phyloP scores from a whole-genome alignment of 2,888 invertebrate species.

The Synanthedon vespiformis region DNA sequence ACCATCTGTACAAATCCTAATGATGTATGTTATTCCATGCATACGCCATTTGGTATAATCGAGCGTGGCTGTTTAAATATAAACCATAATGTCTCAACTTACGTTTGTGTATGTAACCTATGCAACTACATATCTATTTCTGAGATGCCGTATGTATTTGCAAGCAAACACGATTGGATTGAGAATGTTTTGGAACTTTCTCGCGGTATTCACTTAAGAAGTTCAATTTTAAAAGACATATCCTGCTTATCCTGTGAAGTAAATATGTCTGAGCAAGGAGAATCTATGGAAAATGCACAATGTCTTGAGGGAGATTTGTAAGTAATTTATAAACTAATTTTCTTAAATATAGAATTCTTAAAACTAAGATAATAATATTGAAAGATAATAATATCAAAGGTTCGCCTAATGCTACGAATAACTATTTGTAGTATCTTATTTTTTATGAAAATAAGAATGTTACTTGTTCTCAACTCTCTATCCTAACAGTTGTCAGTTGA shows the following conservation, averaged over 20 bases:
- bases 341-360: not conserved
- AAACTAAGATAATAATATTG: not conserved
- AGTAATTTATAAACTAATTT: conserved; percentile 13
- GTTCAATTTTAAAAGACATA: conserved; percentile 41
- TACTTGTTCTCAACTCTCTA: no score
- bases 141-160: conserved; percentile 45
- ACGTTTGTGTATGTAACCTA: conserved; percentile 51
- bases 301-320: conserved; percentile 50
- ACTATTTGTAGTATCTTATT: no score
- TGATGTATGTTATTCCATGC: conserved; percentile 45
- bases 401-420: not conserved
- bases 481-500: no score
- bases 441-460: no score
- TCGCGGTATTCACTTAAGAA: conserved; percentile 34
- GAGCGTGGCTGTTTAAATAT: conserved; percentile 47
- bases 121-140: conserved; percentile 48
- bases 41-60: conserved; percentile 52
- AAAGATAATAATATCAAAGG: not conserved
- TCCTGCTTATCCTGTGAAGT: conserved; percentile 48
- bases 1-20: conserved; percentile 28
- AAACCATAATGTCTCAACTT: conserved; percentile 35
- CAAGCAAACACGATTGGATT: conserved; percentile 37
- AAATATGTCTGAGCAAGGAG: conserved; percentile 20
- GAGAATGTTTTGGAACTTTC: conserved; percentile 45
- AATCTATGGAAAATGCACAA: conserved; percentile 24